Percentiles rank a stretch among this genome's conserved stretches.
phyloP scores from a whole-genome alignment of 2,797 vertebrate species.

The Sebastes trivittatus region DNA sequence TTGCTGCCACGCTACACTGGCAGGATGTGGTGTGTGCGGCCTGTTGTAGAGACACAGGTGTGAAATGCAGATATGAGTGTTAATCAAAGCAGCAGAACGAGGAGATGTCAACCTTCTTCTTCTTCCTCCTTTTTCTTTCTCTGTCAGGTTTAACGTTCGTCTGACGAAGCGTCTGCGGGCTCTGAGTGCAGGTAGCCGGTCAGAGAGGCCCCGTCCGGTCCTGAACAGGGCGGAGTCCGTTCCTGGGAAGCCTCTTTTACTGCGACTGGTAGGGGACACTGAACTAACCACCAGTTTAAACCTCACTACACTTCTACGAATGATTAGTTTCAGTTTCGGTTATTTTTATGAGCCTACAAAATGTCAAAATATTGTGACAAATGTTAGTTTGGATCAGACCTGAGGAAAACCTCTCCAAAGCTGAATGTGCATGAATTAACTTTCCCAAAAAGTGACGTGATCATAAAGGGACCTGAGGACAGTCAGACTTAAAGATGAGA shows the following conservation, averaged over 20 bases:
- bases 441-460: no score
- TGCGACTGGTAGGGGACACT: conserved; percentile 68
- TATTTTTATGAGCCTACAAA: no score
- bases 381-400: no score
- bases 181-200: conserved; percentile 87
- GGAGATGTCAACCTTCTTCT: not conserved
- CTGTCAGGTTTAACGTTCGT: conserved; percentile 90
- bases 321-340: no score
- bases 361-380: no score
- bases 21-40: conserved; percentile 54
- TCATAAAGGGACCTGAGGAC: no score
- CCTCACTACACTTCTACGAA: not conserved
- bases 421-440: no score
- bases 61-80: conserved; percentile 8
- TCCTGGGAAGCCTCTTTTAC: conserved; percentile 86
- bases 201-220: conserved; percentile 86
- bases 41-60: conserved; percentile 29
- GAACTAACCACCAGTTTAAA: not conserved
- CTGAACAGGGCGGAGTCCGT: conserved; percentile 88
- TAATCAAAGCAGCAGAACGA: conserved; percentile 27
- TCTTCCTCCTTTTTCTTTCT: not conserved
- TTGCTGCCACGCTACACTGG: not conserved
- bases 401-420: no score
- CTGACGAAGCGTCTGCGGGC: conserved; percentile 93
- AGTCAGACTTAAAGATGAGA: no score